These are phyloP conservation scores for Luperina nickerlii DNA, from an alignment of 2,888 invertebrate genomes.

Conservation along the genomic window DNA sequence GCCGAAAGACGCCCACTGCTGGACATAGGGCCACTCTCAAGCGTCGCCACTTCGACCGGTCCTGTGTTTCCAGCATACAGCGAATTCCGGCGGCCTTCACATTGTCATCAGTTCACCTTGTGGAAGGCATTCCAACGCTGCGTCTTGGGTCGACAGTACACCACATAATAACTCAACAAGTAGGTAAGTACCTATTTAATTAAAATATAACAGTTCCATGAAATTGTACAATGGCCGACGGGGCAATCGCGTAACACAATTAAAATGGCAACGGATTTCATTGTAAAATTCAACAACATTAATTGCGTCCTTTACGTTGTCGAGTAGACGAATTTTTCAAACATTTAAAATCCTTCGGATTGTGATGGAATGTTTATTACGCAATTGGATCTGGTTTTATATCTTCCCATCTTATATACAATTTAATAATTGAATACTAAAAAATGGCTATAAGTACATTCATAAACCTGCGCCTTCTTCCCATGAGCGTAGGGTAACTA, in stretches of 20 bases:
- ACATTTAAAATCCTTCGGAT: background rate
- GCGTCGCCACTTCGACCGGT: too few relatives aligned
- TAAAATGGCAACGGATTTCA: background rate
- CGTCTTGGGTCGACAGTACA: background rate
- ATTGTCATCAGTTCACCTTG: too few relatives aligned
- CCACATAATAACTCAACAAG: background rate
- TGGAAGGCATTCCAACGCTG: too few relatives aligned
- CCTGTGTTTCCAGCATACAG: too few relatives aligned
- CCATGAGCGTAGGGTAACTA: background rate
- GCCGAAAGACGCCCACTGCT: too few relatives aligned
- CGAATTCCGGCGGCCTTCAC: too few relatives aligned
- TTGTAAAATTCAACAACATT: background rate
- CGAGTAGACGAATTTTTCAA: background rate
- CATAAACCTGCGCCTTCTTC: too few relatives aligned
- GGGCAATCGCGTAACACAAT: background rate
- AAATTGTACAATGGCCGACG: background rate
- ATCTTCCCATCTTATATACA: background rate
- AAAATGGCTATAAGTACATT: background rate
- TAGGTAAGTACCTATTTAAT: background rate
- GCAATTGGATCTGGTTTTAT: too few relatives aligned
- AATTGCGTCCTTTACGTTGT: background rate
- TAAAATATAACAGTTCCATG: background rate
- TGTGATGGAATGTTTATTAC: background rate
- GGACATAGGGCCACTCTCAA: too few relatives aligned
- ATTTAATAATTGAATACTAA: background rate